Conservation (phyloP, 1,140 invertebrate species). For the Pollicipes pollicipes region DNA sequence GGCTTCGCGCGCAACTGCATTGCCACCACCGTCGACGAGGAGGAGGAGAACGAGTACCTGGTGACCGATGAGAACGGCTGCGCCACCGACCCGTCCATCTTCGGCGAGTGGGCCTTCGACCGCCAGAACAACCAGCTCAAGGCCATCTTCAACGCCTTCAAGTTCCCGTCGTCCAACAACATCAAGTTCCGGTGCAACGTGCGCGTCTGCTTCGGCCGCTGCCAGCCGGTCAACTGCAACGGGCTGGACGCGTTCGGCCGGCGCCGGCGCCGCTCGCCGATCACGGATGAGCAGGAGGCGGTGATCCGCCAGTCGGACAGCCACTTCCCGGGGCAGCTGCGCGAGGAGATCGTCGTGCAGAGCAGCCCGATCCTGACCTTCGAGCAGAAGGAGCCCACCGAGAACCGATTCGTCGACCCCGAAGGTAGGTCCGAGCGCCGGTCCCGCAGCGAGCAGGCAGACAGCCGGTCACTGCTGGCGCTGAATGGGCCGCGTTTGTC, state of each 20-base stretch:
- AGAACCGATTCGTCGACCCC: not conserved
- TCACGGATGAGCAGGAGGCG: slow-evolving; percentile 25
- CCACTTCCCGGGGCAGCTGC: slow-evolving; percentile 53
- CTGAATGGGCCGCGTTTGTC: too few species aligned
- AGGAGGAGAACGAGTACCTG: slow-evolving; percentile 72
- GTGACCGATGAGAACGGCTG: slow-evolving; percentile 88
- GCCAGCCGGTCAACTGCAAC: slow-evolving; percentile 83
- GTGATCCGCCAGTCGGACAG: slow-evolving; percentile 22
- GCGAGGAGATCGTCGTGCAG: slow-evolving; percentile 80
- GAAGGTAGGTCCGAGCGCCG: not conserved
- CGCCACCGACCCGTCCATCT: slow-evolving; percentile 76
- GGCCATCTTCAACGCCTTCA: slow-evolving; percentile 83
- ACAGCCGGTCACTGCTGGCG: too few species aligned
- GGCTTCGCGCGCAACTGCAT: slow-evolving; percentile 82
- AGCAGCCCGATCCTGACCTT: slow-evolving; percentile 80
- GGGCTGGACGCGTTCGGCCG: slow-evolving; percentile 73
- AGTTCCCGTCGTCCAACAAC: slow-evolving; percentile 86
- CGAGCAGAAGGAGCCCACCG: slow-evolving; percentile 44
- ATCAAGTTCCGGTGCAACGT: slow-evolving; percentile 92
- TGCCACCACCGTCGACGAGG: slow-evolving; percentile 70
- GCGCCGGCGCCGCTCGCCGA: slow-evolving; percentile 40
- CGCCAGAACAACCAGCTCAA: slow-evolving; percentile 58
- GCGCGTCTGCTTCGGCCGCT: slow-evolving; percentile 82
- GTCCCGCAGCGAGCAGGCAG: too few species aligned
- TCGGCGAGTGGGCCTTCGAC: slow-evolving; percentile 80